Evolutionary conservation across 2,113 vertebrate genomes (phyloP), one percentile per base, ranked within the genome.

Genomic region (Varanus salvator): DNA sequence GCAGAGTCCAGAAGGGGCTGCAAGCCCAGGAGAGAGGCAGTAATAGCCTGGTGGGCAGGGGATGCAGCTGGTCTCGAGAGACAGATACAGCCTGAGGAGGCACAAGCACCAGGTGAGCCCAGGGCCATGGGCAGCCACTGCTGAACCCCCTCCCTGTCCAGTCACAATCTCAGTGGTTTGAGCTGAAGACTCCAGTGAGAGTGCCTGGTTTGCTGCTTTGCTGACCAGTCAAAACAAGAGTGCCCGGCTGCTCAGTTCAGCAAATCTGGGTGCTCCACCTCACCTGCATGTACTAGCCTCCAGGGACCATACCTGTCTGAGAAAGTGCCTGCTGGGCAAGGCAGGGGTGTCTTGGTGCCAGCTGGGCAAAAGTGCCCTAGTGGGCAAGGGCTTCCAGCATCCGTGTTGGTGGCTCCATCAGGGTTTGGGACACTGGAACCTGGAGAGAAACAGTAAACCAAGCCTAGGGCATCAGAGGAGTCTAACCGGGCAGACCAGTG

Each of bases 271-370:
- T 6, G n/a, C 21, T 8, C 8, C 1, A 12, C 8, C 5, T 7
- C 4, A 8, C 52, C 27, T 4, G 8, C 14, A 19, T 3, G 15
- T n/a, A 38, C 23, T 2, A 8, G n/a, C 50, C 14, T 1, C 44
- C 23, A 19, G 29, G 50, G 25, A 7, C 6, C 91, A 96, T 60
- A 99, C 98, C 97, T 97, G 93, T 98, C 95, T 5, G 98, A 99
- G 94, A 97, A 99, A 78, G 98, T 98, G 29, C 98, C 99, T 75
- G 89, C 38, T 0, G 98, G 98, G 86, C 99, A 99, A 0, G 94
- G 96, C 29, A 98, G 77, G 14, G 98, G 98, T 29, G 97, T 81
- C 3, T 95, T 96, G 23, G 98, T 98, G 21, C 98, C 98, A 88
- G 96, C 91, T 52, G 98, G 98, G 93, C 99, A 99, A 95, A 98